Base-by-base conservation (phyloP, 2,797 vertebrate species). In the Amphiprion clarkii region DNA sequence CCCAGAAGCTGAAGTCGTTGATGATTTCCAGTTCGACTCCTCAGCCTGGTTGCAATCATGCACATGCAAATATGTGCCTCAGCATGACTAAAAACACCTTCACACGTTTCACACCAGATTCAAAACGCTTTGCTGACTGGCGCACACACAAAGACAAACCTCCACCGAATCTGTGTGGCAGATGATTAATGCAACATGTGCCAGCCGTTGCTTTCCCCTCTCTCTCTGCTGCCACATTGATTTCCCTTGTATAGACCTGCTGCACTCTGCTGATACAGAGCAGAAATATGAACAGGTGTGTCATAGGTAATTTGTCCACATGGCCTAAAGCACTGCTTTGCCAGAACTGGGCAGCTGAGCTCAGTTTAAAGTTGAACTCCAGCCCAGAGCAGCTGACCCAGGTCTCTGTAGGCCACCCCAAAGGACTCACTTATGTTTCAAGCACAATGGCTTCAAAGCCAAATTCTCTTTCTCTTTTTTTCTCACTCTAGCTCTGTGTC, bases 251-350 rank as follows among this genome's bases (percentile, higher is more conserved):
- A 58, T 51, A 62, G 77, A 87, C 67, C 83, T 55, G 83, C 88
- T 89, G 87, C 84, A 67, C 75, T 29, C 54, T 56, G 88, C 85
- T 91, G 90, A 91, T 89, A 90, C 74, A 66, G 78, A 82, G 87
- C 79, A 81, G 84, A 84, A 85, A 68, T 81, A 87, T 87, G 84
- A 88, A 66, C 89, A 85, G 83, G 83, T 87, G 89, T 79, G 81
- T 85, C 73, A 33, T 36, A 61, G 79, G 83, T 83, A 80, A 92
- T 91, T 88, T 88, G 82, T 90, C 84, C 72, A 76, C 80, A 68
- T 74, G 75, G 82, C 87, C 79, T 17, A 14, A 19, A 85, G 86
- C 76, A 16, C 65, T 36, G 52, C 54, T 70, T n/a, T 72, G 79
- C 67, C 67, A 21, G 71, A 82, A 83, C 55, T 42, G 65, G 75